A percentile compares a stretch with the other conserved stretches of the same genome.
phyloP scores from a whole-genome alignment of 2,113 vertebrate species.

The Ifrita kowaldi region DNA sequence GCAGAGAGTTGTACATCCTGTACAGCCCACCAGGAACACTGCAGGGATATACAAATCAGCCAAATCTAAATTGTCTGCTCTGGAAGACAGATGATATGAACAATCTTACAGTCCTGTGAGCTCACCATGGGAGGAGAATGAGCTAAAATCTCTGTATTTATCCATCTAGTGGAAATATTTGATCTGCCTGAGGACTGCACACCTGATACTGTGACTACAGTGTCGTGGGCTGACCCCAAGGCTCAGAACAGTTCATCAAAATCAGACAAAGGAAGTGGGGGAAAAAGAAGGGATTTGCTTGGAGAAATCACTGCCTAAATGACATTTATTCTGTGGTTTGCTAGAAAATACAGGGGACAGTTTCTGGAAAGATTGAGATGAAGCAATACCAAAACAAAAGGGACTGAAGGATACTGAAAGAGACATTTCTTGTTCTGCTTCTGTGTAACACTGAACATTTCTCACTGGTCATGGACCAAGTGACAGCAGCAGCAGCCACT shows the following conservation, averaged over 20 bases:
- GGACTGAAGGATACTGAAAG: not conserved
- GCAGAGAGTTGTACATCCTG: not conserved
- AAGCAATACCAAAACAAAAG: not conserved
- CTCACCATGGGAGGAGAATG: not conserved
- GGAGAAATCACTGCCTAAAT: not conserved
- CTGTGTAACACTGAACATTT: not conserved
- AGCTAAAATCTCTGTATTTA: not conserved
- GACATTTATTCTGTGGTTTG: not conserved
- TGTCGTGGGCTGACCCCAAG: accelerated
- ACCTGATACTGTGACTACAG: not conserved
- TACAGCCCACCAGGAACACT: not conserved
- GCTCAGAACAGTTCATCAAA: not conserved
- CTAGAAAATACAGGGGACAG: not conserved
- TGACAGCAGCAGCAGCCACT: not conserved
- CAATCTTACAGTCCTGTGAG: not conserved
- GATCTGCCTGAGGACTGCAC: not conserved
- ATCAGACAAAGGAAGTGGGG: not conserved
- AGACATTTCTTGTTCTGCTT: not conserved
- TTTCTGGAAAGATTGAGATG: not conserved
- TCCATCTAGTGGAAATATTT: not conserved
- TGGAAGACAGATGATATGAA: not conserved
- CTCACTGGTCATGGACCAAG: not conserved
- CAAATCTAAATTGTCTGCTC: not conserved
- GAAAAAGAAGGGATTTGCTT: not conserved
- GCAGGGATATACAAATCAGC: not conserved